Evolutionary conservation across 2,888 invertebrate species (phyloP), one percentile per base, ranked within the genome.

Genomic region (Seira musarum): DNA sequence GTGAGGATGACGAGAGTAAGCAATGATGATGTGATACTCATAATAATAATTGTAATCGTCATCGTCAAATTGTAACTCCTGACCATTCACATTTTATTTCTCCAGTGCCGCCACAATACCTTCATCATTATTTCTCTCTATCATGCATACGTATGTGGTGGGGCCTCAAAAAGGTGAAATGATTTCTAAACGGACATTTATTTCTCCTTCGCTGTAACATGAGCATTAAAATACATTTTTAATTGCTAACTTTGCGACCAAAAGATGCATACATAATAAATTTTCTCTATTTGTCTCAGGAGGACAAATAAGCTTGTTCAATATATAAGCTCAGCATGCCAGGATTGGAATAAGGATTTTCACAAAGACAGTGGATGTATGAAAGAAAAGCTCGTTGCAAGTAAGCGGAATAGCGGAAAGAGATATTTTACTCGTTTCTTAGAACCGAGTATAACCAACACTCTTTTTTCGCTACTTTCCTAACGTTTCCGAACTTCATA

Each of bases 1-100:
- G 40, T 70, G 65, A 74, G 53, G 74, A 80, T 80, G 80, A 80
- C 80, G 74, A 80, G 80, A 80, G 74, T 80, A 80, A 60, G 74
- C 65, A 57, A 57, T 57, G 74, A 80, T 79, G 80, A 80, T 70
- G 80, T 70, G 80, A 80, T 80, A 75, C 57, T 70, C 66, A 66
- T 78, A 63, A n/a, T 64, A n/a, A 40, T 19, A 13, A 40, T 40
- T 13, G 40, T 40, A 40, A n/a, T 57, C 15, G 17, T 57, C 57
- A 57, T 8, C 57, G n/a, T 13, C 5, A 13, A 5, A 5, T 40
- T 40, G 40, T 40, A 8, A 13, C 17, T 57, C 57, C 57, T 57
- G 57, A 57, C 57, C 57, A 57, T 8, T 57, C 57, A 13, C 17
- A 40, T n/a, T n/a, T 5, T 40, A 13, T 40, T 40, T 40, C 13